Evolutionary conservation across 2,797 vertebrate species (phyloP).

Genomic region (Denticeps clupeoides): DNA sequence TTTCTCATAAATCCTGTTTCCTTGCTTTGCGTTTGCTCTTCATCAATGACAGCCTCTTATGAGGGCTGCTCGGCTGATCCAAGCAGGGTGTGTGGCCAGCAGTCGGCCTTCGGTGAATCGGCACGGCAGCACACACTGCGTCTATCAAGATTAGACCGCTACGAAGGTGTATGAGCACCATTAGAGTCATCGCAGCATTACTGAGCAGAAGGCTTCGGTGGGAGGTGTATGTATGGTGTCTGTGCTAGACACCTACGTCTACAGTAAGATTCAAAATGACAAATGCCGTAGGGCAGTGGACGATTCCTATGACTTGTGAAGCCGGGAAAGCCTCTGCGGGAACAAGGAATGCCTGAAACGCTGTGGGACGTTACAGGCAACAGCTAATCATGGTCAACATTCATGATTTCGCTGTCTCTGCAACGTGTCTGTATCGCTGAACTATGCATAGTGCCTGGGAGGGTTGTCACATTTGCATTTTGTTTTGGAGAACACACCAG

Average conservation of each 20-base stretch:
- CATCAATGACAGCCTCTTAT: slow-evolving; percentile 25
- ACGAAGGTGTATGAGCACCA: too few species aligned
- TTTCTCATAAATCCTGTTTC: slow-evolving; percentile 31
- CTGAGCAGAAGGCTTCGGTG: too few species aligned
- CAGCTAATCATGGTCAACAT: background rate
- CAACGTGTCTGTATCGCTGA: slow-evolving; percentile 8
- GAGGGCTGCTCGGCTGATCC: background rate
- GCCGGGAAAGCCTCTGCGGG: slow-evolving; percentile 5
- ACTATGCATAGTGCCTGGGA: slow-evolving; percentile 10
- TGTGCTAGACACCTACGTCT: too few species aligned
- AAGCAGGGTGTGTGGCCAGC: background rate
- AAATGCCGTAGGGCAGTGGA: too few species aligned
- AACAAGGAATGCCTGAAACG: slow-evolving; percentile 3
- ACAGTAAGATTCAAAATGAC: too few species aligned
- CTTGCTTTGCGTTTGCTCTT: slow-evolving; percentile 26
- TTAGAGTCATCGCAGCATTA: too few species aligned
- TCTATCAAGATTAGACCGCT: too few species aligned
- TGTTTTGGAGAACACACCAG: slow-evolving; percentile 18
- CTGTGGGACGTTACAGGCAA: background rate
- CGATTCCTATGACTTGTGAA: too few species aligned
- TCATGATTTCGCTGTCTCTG: slow-evolving; percentile 19
- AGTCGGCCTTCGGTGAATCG: too few species aligned
- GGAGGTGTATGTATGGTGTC: too few species aligned
- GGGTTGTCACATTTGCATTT: slow-evolving; percentile 13
- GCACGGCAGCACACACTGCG: too few species aligned